Base-by-base conservation (phyloP, 2,113 vertebrate species). In the Equus przewalskii region DNA sequence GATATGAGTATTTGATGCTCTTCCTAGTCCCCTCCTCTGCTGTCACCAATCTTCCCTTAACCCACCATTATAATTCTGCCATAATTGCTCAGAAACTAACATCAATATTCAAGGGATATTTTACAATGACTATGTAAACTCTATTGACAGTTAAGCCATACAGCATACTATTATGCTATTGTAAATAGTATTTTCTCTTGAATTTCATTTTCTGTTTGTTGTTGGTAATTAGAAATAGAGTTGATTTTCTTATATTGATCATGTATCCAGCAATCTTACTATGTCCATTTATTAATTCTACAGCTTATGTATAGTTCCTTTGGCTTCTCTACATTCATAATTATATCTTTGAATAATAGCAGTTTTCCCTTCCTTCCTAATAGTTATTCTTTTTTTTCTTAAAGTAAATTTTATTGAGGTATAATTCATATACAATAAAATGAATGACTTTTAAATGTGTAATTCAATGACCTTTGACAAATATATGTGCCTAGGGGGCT, bases 191-290 rank as follows among this genome's bases (percentile, higher is more conserved):
- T 18, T 76, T 51, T 80, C 44, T 21, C 30, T 65, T 60, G 41
- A 73, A 36, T 65, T 87, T 87, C 41, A 88, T 83, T 87, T 85
- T 78, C 36, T 83, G 10, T 56, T 85, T 87, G 54, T 87, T 80
- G 33, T 80, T 62, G 60, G 15, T 60, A 44, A 75, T 75, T 67
- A 69, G 44, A 83, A 79, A 64, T 33, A 18, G 3, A 49, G 89
- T 62, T 67, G 49, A 73, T 91, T 89, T 89, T 51, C 6, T 75
- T 46, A 10, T 46, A 10, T 33, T 69, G 56, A 46, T 41, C 28
- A 22, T 13, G 4, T 11, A 65, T 4, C 11, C 7, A 80, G 21
- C 7, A 36, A 10, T 81, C 79, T 67, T 80, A 44, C 16, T 54
- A 2, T 33, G 58, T 65, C 72, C 54, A 41, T 14, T 56, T 64